A percentile compares a stretch with the other conserved stretches of the same genome.
These are phyloP conservation scores for Cossypha polioptera DNA, from an alignment of 2,797 vertebrate species.

Conservation along the genomic window DNA sequence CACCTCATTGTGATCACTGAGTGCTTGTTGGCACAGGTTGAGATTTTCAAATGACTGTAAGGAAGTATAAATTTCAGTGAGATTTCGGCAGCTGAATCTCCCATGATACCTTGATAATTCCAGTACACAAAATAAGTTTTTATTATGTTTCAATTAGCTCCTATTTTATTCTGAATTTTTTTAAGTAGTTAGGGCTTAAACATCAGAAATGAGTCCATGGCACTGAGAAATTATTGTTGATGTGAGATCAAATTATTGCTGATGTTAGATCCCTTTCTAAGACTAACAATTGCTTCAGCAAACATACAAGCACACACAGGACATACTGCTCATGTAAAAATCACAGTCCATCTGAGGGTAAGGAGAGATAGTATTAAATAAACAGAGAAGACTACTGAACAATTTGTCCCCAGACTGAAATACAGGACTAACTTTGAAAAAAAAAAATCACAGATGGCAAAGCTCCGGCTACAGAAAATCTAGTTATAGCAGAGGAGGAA, in stretches of 20 bases:
- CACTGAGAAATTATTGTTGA: background rate
- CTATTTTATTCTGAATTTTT: background rate
- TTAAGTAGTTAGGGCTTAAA: background rate
- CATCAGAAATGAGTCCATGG: background rate
- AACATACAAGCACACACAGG: background rate
- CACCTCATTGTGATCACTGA: background rate
- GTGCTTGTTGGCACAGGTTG: background rate
- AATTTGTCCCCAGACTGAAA: conserved; percentile 20
- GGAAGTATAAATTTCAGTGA: background rate
- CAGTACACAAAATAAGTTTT: background rate
- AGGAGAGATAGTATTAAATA: background rate
- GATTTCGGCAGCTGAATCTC: background rate
- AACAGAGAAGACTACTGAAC: background rate
- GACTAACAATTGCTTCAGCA: background rate
- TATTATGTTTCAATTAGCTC: background rate
- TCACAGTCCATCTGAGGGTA: background rate
- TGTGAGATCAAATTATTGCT: background rate
- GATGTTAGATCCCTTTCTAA: background rate
- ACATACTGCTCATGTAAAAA: background rate
- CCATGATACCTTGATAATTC: background rate
- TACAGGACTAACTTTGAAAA: background rate
- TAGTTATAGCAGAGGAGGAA: conserved; percentile 49
- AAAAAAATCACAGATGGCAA: conserved; percentile 27
- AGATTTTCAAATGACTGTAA: background rate
- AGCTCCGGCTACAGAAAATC: background rate